Conservation (phyloP, 2,113 vertebrate genomes). For the Gopherus evgoodei region DNA sequence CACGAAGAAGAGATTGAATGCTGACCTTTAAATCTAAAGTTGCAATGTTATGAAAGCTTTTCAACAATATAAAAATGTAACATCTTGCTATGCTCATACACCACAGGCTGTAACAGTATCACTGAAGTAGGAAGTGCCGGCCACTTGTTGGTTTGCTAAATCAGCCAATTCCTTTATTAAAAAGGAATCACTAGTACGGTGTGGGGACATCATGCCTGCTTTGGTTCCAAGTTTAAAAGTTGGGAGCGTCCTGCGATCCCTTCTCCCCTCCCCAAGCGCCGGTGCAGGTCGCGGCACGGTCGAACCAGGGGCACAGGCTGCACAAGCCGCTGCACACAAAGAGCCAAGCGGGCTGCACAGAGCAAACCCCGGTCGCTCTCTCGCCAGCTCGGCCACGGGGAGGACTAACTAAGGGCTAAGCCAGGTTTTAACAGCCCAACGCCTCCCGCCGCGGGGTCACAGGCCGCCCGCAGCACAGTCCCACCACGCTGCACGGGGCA, state of each 20-base stretch:
- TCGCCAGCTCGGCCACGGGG: not conserved
- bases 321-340: slow-evolving; percentile 62
- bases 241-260: not conserved
- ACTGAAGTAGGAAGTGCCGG: not conserved
- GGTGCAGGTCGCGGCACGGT: not conserved
- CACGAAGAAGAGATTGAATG: not conserved
- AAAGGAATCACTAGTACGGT: not conserved
- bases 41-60: not conserved
- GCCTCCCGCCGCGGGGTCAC: not conserved
- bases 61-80: not conserved
- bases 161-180: not conserved
- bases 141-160: not conserved
- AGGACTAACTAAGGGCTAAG: not conserved
- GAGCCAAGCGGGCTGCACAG: not conserved
- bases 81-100: not conserved
- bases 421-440: not conserved
- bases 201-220: not conserved
- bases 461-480: slow-evolving; percentile 28
- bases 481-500: not conserved
- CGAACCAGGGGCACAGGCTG: not conserved
- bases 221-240: not conserved
- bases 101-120: not conserved
- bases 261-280: not conserved
- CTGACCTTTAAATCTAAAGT: not conserved
- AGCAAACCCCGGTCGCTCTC: not conserved